phyloP scores from a whole-genome alignment of 1,140 invertebrate species.

The Penaeus indicus region DNA sequence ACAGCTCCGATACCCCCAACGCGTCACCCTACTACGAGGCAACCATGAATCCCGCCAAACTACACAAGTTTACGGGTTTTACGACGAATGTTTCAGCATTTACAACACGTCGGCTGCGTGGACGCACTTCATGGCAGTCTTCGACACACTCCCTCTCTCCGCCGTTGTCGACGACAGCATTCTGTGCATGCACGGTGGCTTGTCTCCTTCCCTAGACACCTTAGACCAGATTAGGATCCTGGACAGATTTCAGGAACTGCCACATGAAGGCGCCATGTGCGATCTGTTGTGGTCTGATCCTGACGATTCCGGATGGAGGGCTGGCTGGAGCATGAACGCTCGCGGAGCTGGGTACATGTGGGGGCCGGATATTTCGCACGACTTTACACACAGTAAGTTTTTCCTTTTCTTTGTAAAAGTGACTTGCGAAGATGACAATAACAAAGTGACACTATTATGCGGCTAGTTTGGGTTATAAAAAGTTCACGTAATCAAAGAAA shows the following conservation, averaged over 20 bases:
- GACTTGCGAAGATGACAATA: neutral
- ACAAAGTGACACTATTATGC: neutral
- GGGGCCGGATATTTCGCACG: constrained; percentile 33
- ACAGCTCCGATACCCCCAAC: constrained; percentile 55
- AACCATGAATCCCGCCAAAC: constrained; percentile 66
- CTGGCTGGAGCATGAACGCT: constrained; percentile 27
- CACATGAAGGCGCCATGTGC: constrained; percentile 68
- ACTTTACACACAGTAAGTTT: constrained; percentile 38
- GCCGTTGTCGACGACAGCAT: constrained; percentile 63
- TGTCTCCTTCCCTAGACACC: constrained; percentile 60
- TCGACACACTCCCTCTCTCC: constrained; percentile 65
- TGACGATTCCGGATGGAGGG: constrained; percentile 32
- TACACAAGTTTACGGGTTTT: constrained; percentile 70
- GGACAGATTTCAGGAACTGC: constrained; percentile 67
- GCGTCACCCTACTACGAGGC: constrained; percentile 62
- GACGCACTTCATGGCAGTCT: constrained; percentile 49
- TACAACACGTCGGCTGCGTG: constrained; percentile 69
- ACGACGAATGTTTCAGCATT: constrained; percentile 69
- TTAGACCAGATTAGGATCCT: constrained; percentile 68
- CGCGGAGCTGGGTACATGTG: constrained; percentile 44
- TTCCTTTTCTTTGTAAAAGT: neutral
- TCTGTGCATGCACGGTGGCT: constrained; percentile 65
- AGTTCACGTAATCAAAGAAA: too few relatives aligned
- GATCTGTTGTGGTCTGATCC: constrained; percentile 67
- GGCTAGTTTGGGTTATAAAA: neutral